Evolutionary conservation across 2,888 invertebrate genomes (phyloP), one percentile per base, ranked within the genome.

Genomic region (Ernsta delagoae): DNA sequence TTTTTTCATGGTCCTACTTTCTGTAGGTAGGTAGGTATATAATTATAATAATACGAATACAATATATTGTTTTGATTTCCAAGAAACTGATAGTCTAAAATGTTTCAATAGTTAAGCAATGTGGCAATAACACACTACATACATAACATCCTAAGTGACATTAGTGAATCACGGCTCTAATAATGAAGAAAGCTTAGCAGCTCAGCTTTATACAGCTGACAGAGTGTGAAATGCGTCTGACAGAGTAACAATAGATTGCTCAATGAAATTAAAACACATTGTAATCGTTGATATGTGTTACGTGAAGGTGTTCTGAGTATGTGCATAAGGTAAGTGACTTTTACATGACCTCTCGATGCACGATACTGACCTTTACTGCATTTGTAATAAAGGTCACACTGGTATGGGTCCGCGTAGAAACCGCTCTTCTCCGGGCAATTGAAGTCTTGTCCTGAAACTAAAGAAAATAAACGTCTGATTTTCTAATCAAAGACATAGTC

Each of bases 301-400:
- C 66, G 53, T 66, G 50, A 67, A 24, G 57, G 24, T 45, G 36
- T 45, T 45, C 43, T 12, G 24, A 56, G 56, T 71, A 72, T 64
- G 65, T 70, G 65, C 53, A 70, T 73, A 75, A 75, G 77, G 74
- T 73, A 72, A 77, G 75, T 76, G 77, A 75, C 75, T 77, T 77
- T 75, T 75, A 71, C 70, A 70, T 67, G 72, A 86, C 85, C 84
- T 89, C 84, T 84, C 61, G 71, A 75, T 72, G 76, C 78, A 78
- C 78, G 78, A 78, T 88, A 92, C 92, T 90, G 80, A 94, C 94
- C 96, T 86, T 95, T 95, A 69, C 90, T 89, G 89, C 97, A 97
- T 78, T 95, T 95, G 87, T 96, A 97, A 85, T 97, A 97, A 73
- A 97, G 94, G 88, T 97, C 97, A 83, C 97, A 97, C 85, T 97